Evolutionary conservation across 2,797 vertebrate species (phyloP).

Genomic region (Aplochiton taeniatus): DNA sequence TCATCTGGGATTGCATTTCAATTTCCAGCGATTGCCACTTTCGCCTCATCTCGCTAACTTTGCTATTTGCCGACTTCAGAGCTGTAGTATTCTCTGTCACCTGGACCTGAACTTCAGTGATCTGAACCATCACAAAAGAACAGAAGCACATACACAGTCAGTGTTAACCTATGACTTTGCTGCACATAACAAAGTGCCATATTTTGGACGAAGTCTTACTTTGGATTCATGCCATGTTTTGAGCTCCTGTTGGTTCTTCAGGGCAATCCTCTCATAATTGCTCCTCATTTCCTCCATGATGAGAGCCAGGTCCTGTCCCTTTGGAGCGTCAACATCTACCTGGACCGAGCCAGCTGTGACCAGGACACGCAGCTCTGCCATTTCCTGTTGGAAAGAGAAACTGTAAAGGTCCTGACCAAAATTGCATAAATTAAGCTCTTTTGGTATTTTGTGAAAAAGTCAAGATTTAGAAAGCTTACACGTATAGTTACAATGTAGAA

Average conservation of each 20-base stretch:
- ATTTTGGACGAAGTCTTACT: background rate
- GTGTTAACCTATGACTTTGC: background rate
- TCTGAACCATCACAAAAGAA: constrained; percentile 42
- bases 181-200: background rate
- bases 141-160: background rate
- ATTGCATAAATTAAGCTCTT: background rate
- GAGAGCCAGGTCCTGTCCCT: constrained; percentile 83
- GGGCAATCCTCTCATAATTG: constrained; percentile 84
- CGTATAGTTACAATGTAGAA: background rate
- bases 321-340: constrained; percentile 87
- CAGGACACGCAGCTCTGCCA: constrained; percentile 78
- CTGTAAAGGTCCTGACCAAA: constrained; percentile 40
- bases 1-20: constrained; percentile 74
- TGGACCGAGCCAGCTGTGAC: constrained; percentile 75
- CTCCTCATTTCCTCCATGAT: constrained; percentile 87
- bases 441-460: too few species aligned
- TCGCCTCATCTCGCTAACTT: constrained; percentile 53
- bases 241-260: constrained; percentile 86
- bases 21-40: constrained; percentile 67
- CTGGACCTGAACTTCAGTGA: constrained; percentile 75
- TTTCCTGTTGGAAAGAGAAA: constrained; percentile 72
- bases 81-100: constrained; percentile 71
- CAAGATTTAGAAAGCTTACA: background rate
- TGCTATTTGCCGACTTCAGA: constrained; percentile 66
- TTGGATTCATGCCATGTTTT: constrained; percentile 79